These are phyloP conservation scores for Marisa cornuarietis DNA, from an alignment of 1,140 invertebrate species.

Conservation along the genomic window DNA sequence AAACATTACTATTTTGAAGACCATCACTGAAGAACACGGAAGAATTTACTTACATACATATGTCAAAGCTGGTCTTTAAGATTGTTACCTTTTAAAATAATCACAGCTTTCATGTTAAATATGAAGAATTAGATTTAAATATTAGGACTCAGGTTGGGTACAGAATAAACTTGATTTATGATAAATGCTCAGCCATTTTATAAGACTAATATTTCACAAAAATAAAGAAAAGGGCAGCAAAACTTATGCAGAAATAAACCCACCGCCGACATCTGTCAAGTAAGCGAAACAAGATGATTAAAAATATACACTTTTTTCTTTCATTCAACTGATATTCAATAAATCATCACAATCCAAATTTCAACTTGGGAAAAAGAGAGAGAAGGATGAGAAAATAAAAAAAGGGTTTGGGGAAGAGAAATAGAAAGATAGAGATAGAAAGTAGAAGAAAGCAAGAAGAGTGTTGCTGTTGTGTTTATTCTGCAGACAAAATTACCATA, in stretches of 20 bases:
- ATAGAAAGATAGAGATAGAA: conserved; percentile 1
- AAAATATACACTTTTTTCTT: background rate
- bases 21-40: background rate
- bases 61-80: background rate
- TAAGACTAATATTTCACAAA: background rate
- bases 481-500: too few species aligned
- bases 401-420: background rate
- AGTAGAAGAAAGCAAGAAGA: background rate
- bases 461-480: too few species aligned
- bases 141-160: too few species aligned
- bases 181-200: too few species aligned
- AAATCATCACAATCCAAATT: background rate
- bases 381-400: background rate
- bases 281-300: too few species aligned
- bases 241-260: too few species aligned
- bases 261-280: too few species aligned
- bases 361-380: background rate
- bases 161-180: too few species aligned
- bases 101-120: background rate
- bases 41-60: background rate
- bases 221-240: background rate
- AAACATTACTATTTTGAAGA: too few species aligned
- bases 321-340: background rate
- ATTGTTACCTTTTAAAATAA: background rate
- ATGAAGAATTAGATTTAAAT: background rate